phyloP scores from a whole-genome alignment of 2,888 invertebrate genomes.

The Bellardia bayeri region DNA sequence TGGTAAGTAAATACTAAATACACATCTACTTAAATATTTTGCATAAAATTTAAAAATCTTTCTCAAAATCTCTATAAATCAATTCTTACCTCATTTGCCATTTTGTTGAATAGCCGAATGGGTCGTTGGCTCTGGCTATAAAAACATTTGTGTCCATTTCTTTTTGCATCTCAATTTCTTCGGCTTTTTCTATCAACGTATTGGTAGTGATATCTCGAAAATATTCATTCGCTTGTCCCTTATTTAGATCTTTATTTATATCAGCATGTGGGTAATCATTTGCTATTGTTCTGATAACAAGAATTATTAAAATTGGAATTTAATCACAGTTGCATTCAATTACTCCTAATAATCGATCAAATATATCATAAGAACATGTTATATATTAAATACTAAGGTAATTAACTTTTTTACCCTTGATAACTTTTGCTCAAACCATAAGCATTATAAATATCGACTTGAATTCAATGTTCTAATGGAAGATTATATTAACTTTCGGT shows the following conservation, averaged over 20 bases:
- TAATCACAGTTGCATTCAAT: too few relatives aligned
- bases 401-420: too few relatives aligned
- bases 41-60: too few relatives aligned
- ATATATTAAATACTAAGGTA: too few relatives aligned
- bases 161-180: conserved; percentile 23
- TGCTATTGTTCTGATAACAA: conserved; percentile 27
- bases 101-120: conserved; percentile 83
- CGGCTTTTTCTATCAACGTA: conserved; percentile 31
- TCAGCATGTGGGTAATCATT: conserved; percentile 69
- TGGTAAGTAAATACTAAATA: too few relatives aligned
- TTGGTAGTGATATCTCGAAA: conserved; percentile 35
- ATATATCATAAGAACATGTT: too few relatives aligned
- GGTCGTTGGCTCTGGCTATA: conserved; percentile 82
- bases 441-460: too few relatives aligned
- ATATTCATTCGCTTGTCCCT: conserved; percentile 27
- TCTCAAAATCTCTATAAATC: not conserved
- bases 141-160: conserved; percentile 78
- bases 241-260: conserved; percentile 67
- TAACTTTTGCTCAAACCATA: too few relatives aligned
- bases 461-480: too few relatives aligned
- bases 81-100: conserved; percentile 80
- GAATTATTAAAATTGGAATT: not conserved
- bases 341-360: too few relatives aligned
- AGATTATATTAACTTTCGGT: too few relatives aligned
- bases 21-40: too few relatives aligned